phyloP scores from a whole-genome alignment of 2,797 vertebrate species.

The Dicrostonyx torquatus region DNA sequence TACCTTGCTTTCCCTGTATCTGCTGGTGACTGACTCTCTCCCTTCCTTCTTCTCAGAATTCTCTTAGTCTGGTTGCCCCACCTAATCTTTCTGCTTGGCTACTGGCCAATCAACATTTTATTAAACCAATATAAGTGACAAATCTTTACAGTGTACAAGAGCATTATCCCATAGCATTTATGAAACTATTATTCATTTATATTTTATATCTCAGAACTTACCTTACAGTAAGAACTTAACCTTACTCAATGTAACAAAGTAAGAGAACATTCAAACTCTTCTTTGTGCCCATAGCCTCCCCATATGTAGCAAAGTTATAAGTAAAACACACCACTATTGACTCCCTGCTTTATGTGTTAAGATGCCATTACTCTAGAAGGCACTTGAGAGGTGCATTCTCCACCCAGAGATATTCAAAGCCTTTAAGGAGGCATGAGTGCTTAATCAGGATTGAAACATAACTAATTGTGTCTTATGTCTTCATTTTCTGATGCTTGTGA shows the following conservation, averaged over 20 bases:
- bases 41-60: too few relatives aligned
- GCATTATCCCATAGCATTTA: too few relatives aligned
- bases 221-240: not conserved
- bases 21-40: too few relatives aligned
- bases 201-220: not conserved
- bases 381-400: not conserved
- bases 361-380: fast-evolving
- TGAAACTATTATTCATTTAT: not conserved
- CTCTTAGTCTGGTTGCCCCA: too few relatives aligned
- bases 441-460: conserved; percentile 17
- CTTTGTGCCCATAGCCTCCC: not conserved
- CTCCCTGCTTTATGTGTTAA: fast-evolving
- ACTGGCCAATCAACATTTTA: too few relatives aligned
- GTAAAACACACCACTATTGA: fast-evolving
- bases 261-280: fast-evolving
- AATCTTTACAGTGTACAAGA: too few relatives aligned
- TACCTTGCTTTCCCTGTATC: too few relatives aligned
- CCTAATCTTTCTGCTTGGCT: too few relatives aligned
- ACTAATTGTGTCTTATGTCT: not conserved
- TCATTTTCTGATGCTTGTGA: conserved; percentile 34
- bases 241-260: not conserved
- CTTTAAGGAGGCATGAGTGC: not conserved
- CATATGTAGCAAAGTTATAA: not conserved
- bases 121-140: too few relatives aligned
- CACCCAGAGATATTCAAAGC: not conserved